Percentiles rank a stretch among this genome's conserved stretches.
Conservation (phyloP, 2,797 vertebrate species). For the Chelon labrosus region DNA sequence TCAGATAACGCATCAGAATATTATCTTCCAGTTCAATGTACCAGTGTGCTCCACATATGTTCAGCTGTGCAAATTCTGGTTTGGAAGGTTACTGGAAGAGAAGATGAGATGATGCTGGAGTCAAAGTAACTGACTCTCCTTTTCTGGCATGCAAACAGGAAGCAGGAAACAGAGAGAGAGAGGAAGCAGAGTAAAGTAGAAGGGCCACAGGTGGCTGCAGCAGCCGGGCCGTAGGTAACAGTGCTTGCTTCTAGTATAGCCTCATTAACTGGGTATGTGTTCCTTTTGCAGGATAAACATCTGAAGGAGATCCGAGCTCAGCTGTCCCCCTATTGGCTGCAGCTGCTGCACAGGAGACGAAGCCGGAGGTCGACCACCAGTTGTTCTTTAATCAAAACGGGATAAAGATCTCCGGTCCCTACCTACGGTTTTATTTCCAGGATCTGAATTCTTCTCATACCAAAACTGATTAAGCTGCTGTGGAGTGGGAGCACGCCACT, state of each 20-base stretch:
- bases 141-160: neutral
- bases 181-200: neutral
- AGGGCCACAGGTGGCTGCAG: conserved; percentile 26
- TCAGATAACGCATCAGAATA: no score
- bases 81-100: no score
- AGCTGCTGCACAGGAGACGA: conserved; percentile 52
- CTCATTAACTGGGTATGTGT: conserved; percentile 20
- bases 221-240: neutral
- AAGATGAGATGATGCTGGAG: no score
- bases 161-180: conserved; percentile 1
- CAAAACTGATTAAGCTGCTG: conserved; percentile 21
- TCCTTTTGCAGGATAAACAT: conserved; percentile 1
- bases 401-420: conserved; percentile 36
- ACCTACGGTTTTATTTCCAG: conserved; percentile 45
- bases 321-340: conserved; percentile 33
- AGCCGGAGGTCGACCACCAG: conserved; percentile 17
- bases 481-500: neutral
- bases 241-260: conserved; percentile 1
- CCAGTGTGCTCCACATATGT: no score
- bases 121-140: neutral
- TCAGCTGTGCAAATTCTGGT: no score
- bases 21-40: no score
- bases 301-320: neutral
- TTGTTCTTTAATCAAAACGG: conserved; percentile 69
- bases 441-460: conserved; percentile 57